Evolutionary conservation across 2,888 invertebrate genomes (phyloP).

Genomic region (Dilophus febrilis): DNA sequence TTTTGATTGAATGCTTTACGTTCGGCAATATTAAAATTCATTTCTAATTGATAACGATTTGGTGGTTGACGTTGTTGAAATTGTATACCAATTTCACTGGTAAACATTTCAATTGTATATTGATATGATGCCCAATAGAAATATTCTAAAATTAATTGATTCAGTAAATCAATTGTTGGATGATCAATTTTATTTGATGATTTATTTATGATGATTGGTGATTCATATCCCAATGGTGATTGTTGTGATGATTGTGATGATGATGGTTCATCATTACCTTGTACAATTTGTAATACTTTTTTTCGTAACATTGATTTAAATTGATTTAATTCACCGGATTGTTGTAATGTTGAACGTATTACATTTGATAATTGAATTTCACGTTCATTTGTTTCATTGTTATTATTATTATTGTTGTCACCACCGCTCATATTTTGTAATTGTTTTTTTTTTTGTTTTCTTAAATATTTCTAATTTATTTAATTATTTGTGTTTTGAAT

Average conservation of each 20-base stretch:
- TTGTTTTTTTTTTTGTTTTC: too few species aligned
- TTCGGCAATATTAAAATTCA: constrained; percentile 12
- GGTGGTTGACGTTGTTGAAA: constrained; percentile 11
- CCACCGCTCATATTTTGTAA: too few species aligned
- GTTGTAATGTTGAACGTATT: constrained; percentile 2
- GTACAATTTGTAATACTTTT: constrained; percentile 5
- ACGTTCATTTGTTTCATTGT: neutral
- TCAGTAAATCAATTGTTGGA: neutral
- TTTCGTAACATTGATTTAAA: constrained; percentile 2
- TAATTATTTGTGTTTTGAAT: too few species aligned
- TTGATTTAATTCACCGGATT: constrained; percentile 5
- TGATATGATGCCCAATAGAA: constrained; percentile 24
- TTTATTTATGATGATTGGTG: neutral
- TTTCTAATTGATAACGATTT: constrained; percentile 15
- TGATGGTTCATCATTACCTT: neutral
- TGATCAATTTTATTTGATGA: neutral
- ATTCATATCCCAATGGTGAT: too few species aligned
- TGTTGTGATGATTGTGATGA: too few species aligned
- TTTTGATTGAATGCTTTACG: constrained; percentile 11
- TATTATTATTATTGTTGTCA: too few species aligned
- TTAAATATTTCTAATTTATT: too few species aligned
- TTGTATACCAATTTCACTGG: constrained; percentile 21
- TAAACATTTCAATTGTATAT: constrained; percentile 24
- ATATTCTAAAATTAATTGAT: constrained; percentile 22
- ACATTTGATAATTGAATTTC: neutral